Percentiles rank a stretch among this genome's conserved stretches.
Evolutionary conservation across 2,888 invertebrate species (phyloP).

Genomic region (Caenorhabditis zanzibari): DNA sequence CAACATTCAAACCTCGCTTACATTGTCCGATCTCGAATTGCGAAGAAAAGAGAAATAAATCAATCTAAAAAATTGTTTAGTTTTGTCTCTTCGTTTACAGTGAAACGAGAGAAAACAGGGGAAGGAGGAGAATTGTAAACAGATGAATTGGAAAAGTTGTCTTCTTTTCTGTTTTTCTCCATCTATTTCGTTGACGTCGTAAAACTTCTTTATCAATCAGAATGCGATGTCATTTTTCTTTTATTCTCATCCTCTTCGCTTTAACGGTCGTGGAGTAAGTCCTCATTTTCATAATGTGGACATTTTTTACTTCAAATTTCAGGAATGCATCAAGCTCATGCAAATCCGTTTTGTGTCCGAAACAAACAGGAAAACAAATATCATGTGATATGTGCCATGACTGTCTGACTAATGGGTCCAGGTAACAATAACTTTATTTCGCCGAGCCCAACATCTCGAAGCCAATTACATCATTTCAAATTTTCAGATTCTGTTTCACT

Average conservation of each 20-base stretch:
- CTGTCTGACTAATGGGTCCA: slow-evolving; percentile 44
- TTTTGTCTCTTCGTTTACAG: slow-evolving; percentile 38
- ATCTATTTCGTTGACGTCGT: not conserved
- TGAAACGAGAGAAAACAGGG: slow-evolving; percentile 2
- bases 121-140: slow-evolving; percentile 29
- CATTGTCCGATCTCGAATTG: slow-evolving; percentile 21
- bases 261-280: slow-evolving; percentile 10
- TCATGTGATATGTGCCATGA: slow-evolving; percentile 56
- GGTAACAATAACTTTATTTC: slow-evolving; percentile 29
- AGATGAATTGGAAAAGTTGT: slow-evolving; percentile 14
- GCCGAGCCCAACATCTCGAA: not conserved
- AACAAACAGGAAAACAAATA: slow-evolving; percentile 36
- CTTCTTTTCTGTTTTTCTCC: slow-evolving; percentile 2
- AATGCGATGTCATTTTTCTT: slow-evolving; percentile 25
- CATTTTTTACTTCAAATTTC: not conserved
- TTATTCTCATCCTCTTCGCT: slow-evolving; percentile 14
- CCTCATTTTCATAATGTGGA: not conserved
- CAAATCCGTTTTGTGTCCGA: slow-evolving; percentile 42
- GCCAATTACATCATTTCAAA: too few species aligned
- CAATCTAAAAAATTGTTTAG: slow-evolving; percentile 47
- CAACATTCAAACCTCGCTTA: not conserved
- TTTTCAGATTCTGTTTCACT: slow-evolving; percentile 56
- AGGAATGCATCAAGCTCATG: slow-evolving; percentile 39
- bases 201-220: slow-evolving; percentile 6
- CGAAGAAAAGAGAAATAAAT: slow-evolving; percentile 31